Evolutionary conservation across 2,113 vertebrate genomes (phyloP).

Genomic region (Uria lomvia): DNA sequence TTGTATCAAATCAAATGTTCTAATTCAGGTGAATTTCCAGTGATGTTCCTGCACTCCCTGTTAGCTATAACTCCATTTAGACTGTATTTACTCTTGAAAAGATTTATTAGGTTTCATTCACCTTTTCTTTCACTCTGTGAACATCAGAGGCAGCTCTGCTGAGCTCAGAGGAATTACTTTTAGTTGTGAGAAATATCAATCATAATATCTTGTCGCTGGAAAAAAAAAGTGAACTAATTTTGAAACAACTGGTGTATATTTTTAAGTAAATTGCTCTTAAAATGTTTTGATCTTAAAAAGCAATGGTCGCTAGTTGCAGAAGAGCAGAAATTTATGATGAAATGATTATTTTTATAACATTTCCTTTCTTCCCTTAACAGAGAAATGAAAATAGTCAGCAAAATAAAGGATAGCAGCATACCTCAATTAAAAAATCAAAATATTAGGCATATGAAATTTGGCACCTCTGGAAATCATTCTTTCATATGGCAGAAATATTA

Average conservation of each 20-base stretch:
- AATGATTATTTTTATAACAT: background rate
- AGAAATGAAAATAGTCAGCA: background rate
- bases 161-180: background rate
- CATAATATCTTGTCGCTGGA: background rate
- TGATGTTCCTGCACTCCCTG: background rate
- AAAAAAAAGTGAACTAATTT: background rate
- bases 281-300: background rate
- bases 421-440: background rate
- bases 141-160: background rate
- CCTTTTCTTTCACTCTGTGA: background rate
- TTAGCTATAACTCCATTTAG: background rate
- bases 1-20: background rate
- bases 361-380: background rate
- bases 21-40: background rate
- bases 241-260: background rate
- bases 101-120: conserved; percentile 10
- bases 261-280: background rate
- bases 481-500: background rate
- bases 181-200: background rate
- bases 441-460: background rate
- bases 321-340: background rate
- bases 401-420: background rate
- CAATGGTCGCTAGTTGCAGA: background rate
- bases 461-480: background rate
- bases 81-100: background rate